Conservation (phyloP, 2,797 vertebrate species). For the Tragopan temminckii region DNA sequence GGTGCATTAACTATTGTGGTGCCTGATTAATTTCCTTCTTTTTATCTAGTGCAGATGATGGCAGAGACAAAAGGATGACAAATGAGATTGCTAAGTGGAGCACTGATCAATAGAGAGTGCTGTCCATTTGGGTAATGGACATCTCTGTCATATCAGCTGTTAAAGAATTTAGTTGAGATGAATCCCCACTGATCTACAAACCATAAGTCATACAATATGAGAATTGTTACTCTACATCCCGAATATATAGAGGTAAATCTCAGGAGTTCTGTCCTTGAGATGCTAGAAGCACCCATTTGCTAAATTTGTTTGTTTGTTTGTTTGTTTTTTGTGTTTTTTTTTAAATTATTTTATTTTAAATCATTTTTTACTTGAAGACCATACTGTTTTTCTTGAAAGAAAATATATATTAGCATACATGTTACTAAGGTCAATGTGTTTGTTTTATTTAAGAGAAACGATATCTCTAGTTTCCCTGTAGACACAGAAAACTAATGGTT, state of each 20-base stretch:
- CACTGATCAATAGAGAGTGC: conserved; percentile 91
- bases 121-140: conserved; percentile 96
- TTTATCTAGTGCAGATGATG: conserved; percentile 78
- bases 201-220: conserved; percentile 63
- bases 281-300: conserved; percentile 31
- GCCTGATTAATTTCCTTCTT: conserved; percentile 77
- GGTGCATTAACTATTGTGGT: conserved; percentile 83
- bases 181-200: conserved; percentile 80
- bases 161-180: conserved; percentile 86
- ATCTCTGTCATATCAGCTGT: conserved; percentile 87
- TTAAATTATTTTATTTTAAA: conserved; percentile 36
- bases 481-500: neutral
- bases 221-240: conserved; percentile 60
- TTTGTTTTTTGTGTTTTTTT: conserved; percentile 6
- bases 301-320: conserved; percentile 44
- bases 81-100: conserved; percentile 85
- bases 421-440: accelerated
- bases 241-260: conserved; percentile 68
- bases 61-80: conserved; percentile 87
- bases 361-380: neutral
- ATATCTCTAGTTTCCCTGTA: neutral
- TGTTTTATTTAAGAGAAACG: neutral
- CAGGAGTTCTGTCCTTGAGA: conserved; percentile 58
- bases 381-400: neutral
- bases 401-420: neutral